Base-by-base conservation (phyloP, 2,797 vertebrate species). In the Sciurus carolinensis region DNA sequence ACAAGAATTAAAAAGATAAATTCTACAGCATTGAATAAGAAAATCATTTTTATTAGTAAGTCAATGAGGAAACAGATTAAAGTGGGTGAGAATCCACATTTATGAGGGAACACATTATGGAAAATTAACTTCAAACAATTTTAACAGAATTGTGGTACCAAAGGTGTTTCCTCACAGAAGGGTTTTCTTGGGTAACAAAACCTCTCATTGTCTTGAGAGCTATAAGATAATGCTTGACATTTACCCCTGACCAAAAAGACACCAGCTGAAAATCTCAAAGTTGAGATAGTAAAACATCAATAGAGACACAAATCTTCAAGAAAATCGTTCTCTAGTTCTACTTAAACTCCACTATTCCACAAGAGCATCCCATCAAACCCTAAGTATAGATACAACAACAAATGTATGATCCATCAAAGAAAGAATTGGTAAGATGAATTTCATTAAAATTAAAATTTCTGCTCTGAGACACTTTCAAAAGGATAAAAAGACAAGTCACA, bases 51-150 rank as follows among this genome's bases (percentile, higher is more conserved):
- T 66, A 79, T 72, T 82, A 64, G 33, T 75, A 81, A 76, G 50
- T 64, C 33, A 86, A 24, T 66, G 50, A 85, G 28, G 22, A 89
- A 89, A n/a, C 47, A 89, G 54, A 72, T 82, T 72, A 54, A 20
- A 75, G 9, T 89, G 30, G 7, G 57, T 33, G 15, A 47, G 17
- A 47, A 33, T 54, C 47, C 75, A 44, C 13, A n/a, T 54, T 59
- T 80, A 88, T 30, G 12, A 75, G 20, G 71, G n/a, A 82, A 57
- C 69, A 24, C 67, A 75, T 59, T 54, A 81, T n/a, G 36, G 50
- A 89, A 93, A 95, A 67, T 81, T 67, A 69, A 24, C 67, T 52
- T 72, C 50, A 69, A 62, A 44, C 18, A 89, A 80, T 80, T 94
- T 71, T 80, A 69, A 69, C 24, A 59, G 17, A 80, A 82, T 52